Base-by-base conservation (phyloP, 1,140 invertebrate genomes). In the Megalonaias nervosa region DNA sequence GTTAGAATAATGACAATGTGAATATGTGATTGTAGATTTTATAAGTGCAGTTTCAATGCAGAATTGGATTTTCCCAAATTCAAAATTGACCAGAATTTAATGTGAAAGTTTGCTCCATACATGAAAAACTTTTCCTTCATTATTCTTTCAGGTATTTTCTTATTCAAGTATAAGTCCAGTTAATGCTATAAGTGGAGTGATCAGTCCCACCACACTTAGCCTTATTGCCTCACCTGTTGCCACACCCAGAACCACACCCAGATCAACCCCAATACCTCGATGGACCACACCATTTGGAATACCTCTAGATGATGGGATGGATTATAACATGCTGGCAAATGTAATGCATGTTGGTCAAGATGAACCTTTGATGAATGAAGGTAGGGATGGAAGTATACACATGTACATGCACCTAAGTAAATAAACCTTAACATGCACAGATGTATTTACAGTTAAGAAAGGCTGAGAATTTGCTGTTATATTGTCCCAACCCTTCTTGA, bases 191-290 rank as follows among this genome's bases (percentile, higher is more conserved):
- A 93, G 92, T 84, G 96, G 96, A 67, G 95, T 97, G 81, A 96
- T 97, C 86, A 97, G 95, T 88, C 96, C 96, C 72, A 97, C 96
- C 77, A 97, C 96, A 87, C 93, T 97, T 76, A 96, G 95, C 85
- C 92, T 97, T 80, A 96, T 97, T 85, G 95, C 95, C n/a, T 94
- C 95, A 61, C 94, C 94, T 56, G 93, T 94, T 62, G 94, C 93
- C 86, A 94, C 94, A 70, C 94, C 94, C 65, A 93, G 95, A 85
- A 93, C 93, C 81, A 93, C 94, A 84, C 92, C 94, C 81, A 86
- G 92, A 60, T 91, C 92, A 55, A 92, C 92, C 14, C 91, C 92
- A 26, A 93, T 95, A 82, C 93, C 95, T 57, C 93, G 97, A 79
- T 98, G 97, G 97, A 97, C 95, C 84, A 92, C 93, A 12, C 95